Conservation (phyloP, 2,113 vertebrate genomes). For the Ariopsis seemanni region DNA sequence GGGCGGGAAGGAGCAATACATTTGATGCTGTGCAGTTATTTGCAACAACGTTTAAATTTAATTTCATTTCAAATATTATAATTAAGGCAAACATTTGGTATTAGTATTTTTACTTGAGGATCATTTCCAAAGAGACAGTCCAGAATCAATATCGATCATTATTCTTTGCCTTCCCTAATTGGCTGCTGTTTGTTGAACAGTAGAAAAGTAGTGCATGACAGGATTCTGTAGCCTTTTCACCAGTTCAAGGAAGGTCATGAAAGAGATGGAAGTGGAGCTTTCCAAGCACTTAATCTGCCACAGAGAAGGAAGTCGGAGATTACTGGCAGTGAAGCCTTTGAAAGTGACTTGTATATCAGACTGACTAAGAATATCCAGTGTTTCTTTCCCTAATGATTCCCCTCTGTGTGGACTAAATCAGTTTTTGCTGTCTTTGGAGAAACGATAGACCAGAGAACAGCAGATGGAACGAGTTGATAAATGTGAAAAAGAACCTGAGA, state of each 20-base stretch:
- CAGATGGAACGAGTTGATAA: slow-evolving; percentile 3
- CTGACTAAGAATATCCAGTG: slow-evolving; percentile 15
- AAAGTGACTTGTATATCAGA: not conserved
- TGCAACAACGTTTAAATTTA: not conserved
- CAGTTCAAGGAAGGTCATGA: slow-evolving; percentile 1
- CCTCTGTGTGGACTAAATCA: slow-evolving; percentile 7
- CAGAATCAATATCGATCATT: not conserved
- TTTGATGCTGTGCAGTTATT: not conserved
- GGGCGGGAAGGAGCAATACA: not conserved
- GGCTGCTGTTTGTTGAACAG: no score
- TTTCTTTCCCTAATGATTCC: not conserved
- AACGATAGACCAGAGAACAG: not conserved
- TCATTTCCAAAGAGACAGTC: not conserved
- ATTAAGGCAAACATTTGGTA: not conserved
- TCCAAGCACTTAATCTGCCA: slow-evolving; percentile 13
- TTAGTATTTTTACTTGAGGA: not conserved
- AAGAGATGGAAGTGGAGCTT: slow-evolving; percentile 25
- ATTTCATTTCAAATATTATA: not conserved
- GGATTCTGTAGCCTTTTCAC: not conserved
- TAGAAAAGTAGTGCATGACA: not conserved
- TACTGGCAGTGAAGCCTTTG: slow-evolving; percentile 3
- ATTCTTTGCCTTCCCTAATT: not conserved
- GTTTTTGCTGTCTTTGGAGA: not conserved
- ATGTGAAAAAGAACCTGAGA: slow-evolving; percentile 19
- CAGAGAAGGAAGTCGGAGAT: slow-evolving; percentile 18